Evolutionary conservation across 2,797 vertebrate genomes (phyloP), one percentile per base, ranked within the genome.

Genomic region (Mormyrops boulengeri): DNA sequence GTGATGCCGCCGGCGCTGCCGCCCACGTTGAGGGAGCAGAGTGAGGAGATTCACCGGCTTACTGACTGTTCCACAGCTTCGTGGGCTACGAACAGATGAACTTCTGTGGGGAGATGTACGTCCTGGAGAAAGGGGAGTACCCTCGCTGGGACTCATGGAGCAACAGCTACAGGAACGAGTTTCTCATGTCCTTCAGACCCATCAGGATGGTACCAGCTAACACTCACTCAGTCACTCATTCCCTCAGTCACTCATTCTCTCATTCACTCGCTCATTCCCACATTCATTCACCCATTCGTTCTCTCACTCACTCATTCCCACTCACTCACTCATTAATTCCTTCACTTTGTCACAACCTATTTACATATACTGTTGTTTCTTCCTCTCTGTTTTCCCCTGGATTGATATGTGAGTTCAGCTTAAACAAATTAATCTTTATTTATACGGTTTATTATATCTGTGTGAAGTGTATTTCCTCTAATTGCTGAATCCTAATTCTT

Each of bases 121-220:
- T 95, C 91, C 66, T 95, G 92, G 95, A 95, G 93, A 95, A 95
- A 90, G 94, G 94, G 17, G 95, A 95, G 89, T 95, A 94, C 80
- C 94, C 95, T 50, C 94, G 94, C 85, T 95, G 95, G 95, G 94
- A 95, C 90, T 93, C 93, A 89, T 95, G 95, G 94, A 95, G 94
- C 90, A 95, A 94, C 92, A 93, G 93, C 90, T 93, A 94, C 92
- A 94, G 92, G 80, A 94, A 94, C 11, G 94, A 95, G 88, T 93
- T 93, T 49, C 91, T 95, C 88, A 94, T 95, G 91, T 95, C 94
- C 85, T 93, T 95, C 91, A 92, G 94, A 89, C 94, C 95, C 77
- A 90, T 95, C 90, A 92, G 85, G 62, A 95, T 95, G 95, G 94
- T 94, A 94, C 47, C 38, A 88, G 34, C 26, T 14, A 50, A 86